Base-by-base conservation (phyloP, 37 sponge, comb jelly and placozoan species). In the Crambe crambe region DNA sequence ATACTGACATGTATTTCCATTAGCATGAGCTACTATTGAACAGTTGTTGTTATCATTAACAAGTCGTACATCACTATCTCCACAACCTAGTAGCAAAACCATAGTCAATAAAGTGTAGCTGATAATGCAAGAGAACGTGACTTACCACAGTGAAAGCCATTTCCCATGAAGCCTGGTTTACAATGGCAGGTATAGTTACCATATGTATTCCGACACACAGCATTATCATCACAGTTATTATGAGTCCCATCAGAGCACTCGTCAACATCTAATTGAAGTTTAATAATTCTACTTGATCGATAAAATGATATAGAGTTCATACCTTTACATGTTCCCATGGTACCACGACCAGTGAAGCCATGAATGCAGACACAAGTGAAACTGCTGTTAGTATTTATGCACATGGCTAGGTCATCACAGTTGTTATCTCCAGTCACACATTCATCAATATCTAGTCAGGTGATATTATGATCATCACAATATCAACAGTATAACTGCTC, bases 391-490 rank as follows among this genome's bases (percentile, higher is more conserved):
- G 42, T 51, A 42, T 84, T 76, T 25, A 38, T 36, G 43, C 84
- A 84, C 35, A 18, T 9, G 21, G 74, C 74, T 34, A 29, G 43
- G 20, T 23, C 57, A 51, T 73, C 74, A 54, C 74, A 56, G 74
- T 47, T 29, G 30, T 36, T 20, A 36, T 29, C 31, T 31, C 39
- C 39, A 36, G 35, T 20, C 30, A 8, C 56, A 68, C 85, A 85
- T 44, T 85, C 78, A 77, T 85, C 37, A 17, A 77, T 85, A 78
- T 85, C 85, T 77, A 78, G 35, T 8, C 12, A 37, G 20, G 8
- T 68, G 70, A 38, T 26, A 58, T 36, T 41, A 3, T 8, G 59
- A 43, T 44, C 4, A 47, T 26, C 5, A 9, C 56, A n/a, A 15
- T 47, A n/a, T n/a, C n/a, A n/a, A n/a, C n/a, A n/a, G n/a, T n/a